Conservation (phyloP, 35 echinoderm and acorn worm genomes). For the Anneissia japonica region DNA sequence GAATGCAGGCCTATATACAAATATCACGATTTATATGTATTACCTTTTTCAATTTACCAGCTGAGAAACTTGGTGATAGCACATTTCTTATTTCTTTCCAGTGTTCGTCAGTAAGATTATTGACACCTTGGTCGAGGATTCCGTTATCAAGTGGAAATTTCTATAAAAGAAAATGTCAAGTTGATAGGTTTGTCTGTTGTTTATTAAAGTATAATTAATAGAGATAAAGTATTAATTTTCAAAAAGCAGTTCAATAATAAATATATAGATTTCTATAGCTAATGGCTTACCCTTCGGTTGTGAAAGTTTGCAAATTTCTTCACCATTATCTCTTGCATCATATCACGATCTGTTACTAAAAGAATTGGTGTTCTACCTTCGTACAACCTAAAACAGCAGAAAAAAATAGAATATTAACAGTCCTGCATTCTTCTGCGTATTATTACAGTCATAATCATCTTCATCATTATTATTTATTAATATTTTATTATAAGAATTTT, state of each 20-base stretch:
- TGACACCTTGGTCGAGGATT: not conserved
- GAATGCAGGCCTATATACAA: no score
- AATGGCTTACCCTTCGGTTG: not conserved
- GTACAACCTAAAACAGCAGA: not conserved
- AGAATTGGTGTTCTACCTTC: not conserved
- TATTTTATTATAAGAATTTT: no score
- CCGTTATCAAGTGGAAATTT: not conserved
- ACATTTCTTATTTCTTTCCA: not conserved
- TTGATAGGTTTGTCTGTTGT: no score
- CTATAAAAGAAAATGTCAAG: not conserved
- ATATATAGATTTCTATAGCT: no score
- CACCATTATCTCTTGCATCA: not conserved
- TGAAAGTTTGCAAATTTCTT: not conserved
- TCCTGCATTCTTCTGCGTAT: no score
- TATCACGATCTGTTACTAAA: not conserved
- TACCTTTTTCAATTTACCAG: constrained; percentile 5
- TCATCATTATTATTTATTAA: no score
- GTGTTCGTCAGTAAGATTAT: not conserved
- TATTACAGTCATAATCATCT: no score
- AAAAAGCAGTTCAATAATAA: no score
- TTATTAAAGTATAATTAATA: no score
- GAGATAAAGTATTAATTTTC: no score
- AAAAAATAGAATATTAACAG: no score
- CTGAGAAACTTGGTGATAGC: not conserved
- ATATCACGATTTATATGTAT: no score